Conservation (phyloP, 1,140 invertebrate genomes). For the Drosophila varians region DNA sequence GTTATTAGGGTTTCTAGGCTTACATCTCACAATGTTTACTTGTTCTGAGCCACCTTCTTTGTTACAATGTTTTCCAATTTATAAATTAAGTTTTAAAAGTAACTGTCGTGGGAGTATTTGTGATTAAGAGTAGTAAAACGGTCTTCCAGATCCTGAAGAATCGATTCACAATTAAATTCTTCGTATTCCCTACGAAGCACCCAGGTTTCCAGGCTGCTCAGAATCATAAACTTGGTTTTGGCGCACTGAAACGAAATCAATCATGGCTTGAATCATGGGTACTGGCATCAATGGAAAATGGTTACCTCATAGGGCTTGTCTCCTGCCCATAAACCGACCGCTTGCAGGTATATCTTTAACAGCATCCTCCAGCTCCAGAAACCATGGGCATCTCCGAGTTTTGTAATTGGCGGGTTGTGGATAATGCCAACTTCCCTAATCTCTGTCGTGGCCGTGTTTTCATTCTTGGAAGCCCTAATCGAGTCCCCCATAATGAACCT, state of each 20-base stretch:
- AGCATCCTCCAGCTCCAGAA: constrained; percentile 40
- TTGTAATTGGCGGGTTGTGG: constrained; percentile 12
- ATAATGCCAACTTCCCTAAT: background rate
- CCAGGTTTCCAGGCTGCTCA: constrained; percentile 36
- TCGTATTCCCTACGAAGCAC: constrained; percentile 28
- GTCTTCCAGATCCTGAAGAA: constrained; percentile 18
- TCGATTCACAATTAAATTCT: background rate
- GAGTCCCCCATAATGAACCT: constrained; percentile 17
- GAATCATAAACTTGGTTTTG: constrained; percentile 25
- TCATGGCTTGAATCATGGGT: too few relatives aligned
- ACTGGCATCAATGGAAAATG: too few relatives aligned
- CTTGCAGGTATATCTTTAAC: constrained; percentile 16
- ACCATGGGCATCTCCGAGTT: constrained; percentile 28
- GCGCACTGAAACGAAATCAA: constrained; percentile 14
- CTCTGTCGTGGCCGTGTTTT: background rate
- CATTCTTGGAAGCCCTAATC: background rate
- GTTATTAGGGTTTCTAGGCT: too few relatives aligned
- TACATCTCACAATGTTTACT: too few relatives aligned
- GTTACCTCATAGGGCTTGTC: constrained; percentile 23
- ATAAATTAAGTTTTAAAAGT: background rate
- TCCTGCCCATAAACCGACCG: constrained; percentile 18
- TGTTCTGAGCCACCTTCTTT: too few relatives aligned
- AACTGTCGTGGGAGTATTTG: background rate
- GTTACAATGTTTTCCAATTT: background rate
- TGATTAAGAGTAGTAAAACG: background rate